These are phyloP conservation scores for Clivina fossor DNA, from an alignment of 2,888 invertebrate genomes.

Conservation along the genomic window DNA sequence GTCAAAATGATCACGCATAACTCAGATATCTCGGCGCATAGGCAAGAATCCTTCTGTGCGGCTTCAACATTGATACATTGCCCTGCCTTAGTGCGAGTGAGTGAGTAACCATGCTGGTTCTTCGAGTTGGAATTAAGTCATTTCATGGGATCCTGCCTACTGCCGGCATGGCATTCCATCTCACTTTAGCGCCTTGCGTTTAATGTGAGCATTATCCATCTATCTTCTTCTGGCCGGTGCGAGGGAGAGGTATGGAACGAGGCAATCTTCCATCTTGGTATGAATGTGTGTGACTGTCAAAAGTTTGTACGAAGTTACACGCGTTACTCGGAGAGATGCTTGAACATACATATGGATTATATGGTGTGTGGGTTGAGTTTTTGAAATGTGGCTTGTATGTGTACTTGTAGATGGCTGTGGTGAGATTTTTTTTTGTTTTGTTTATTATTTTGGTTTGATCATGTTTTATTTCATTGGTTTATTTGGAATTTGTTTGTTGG, in stretches of 20 bases:
- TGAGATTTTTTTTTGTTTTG: too few species aligned
- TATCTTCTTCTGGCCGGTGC: too few species aligned
- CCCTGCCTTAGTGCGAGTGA: slow-evolving; percentile 28
- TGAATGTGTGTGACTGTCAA: slow-evolving; percentile 23
- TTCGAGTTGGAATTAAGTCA: slow-evolving; percentile 34
- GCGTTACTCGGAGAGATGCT: too few species aligned
- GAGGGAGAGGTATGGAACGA: too few species aligned
- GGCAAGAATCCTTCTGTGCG: slow-evolving; percentile 27
- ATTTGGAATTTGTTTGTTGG: too few species aligned
- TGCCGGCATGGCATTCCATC: slow-evolving; percentile 15
- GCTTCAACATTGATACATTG: slow-evolving; percentile 33
- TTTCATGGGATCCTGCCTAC: slow-evolving; percentile 34
- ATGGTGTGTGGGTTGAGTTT: slow-evolving; percentile 1
- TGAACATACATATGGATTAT: too few species aligned
- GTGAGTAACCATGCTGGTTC: slow-evolving; percentile 29
- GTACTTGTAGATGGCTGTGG: too few species aligned
- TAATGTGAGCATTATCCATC: too few species aligned
- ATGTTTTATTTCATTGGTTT: too few species aligned
- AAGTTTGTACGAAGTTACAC: slow-evolving; percentile 15
- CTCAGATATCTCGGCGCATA: slow-evolving; percentile 29
- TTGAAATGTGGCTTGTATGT: slow-evolving; percentile 3
- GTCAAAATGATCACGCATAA: slow-evolving; percentile 22
- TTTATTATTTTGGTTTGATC: too few species aligned
- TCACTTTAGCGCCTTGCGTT: slow-evolving; percentile 1
- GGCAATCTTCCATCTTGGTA: slow-evolving; percentile 31